These are phyloP conservation scores for Mythimna pallens DNA, from an alignment of 2,888 invertebrate species.

Conservation along the genomic window DNA sequence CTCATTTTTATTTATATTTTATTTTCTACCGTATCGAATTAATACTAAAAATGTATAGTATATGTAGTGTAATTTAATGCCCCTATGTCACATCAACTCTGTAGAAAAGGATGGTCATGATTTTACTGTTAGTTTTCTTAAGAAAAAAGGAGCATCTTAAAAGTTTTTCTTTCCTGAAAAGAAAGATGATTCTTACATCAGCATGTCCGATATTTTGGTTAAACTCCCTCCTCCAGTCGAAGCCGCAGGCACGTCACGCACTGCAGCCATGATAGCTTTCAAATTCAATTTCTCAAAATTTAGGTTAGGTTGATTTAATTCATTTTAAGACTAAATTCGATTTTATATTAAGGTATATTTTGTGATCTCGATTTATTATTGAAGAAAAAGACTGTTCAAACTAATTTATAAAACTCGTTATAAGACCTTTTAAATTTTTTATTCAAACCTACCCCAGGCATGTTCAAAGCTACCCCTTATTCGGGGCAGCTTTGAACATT, in stretches of 20 bases:
- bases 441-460: slow-evolving; percentile 7
- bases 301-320: background rate
- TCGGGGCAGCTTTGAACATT: background rate
- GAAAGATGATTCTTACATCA: background rate
- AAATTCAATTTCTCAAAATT: background rate
- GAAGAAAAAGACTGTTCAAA: background rate
- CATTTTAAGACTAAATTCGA: background rate
- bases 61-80: too few relatives aligned
- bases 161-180: background rate
- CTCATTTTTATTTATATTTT: too few relatives aligned
- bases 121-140: background rate
- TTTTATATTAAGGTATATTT: background rate
- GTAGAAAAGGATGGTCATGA: background rate
- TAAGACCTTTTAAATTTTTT: background rate
- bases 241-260: slow-evolving; percentile 5
- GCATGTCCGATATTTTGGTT: slow-evolving; percentile 1
- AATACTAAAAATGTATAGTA: too few relatives aligned
- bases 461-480: slow-evolving; percentile 1
- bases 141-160: background rate
- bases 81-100: too few relatives aligned
- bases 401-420: slow-evolving; percentile 2
- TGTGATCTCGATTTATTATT: background rate
- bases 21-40: too few relatives aligned
- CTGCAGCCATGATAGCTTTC: slow-evolving; percentile 4
- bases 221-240: slow-evolving; percentile 4